phyloP scores from a whole-genome alignment of 2,888 invertebrate genomes.

The Exocentrus adspersus region DNA sequence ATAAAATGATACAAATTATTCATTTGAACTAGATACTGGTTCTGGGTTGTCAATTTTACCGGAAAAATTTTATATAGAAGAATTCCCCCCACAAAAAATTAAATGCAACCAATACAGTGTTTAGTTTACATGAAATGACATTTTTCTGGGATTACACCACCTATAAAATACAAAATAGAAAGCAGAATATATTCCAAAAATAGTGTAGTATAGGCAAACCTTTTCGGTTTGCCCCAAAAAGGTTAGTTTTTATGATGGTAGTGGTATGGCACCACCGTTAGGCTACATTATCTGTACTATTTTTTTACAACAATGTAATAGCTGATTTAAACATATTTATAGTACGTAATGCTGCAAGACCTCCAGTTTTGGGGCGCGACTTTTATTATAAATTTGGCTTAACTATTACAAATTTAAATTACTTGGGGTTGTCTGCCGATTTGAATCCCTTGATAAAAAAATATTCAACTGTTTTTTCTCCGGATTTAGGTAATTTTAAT shows the following conservation, averaged over 20 bases:
- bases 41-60: no score
- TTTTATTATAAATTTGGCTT: background rate
- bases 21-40: no score
- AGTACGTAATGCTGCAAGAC: background rate
- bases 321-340: background rate
- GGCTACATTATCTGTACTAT: background rate
- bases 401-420: background rate
- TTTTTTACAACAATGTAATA: background rate
- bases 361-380: background rate
- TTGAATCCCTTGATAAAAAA: background rate
- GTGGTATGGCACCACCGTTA: background rate
- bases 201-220: no score
- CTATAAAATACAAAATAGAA: no score
- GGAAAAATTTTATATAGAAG: no score
- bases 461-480: background rate
- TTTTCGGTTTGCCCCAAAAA: no score
- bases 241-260: background rate
- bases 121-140: no score
- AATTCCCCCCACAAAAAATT: no score
- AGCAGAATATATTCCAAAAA: no score
- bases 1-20: no score
- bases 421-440: background rate
- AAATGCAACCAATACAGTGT: background rate
- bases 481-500: background rate
- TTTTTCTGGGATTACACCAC: no score